A percentile compares a stretch with the other conserved stretches of the same genome.
Conservation (phyloP, 2,113 vertebrate genomes). For the Acrocephalus kingi region DNA sequence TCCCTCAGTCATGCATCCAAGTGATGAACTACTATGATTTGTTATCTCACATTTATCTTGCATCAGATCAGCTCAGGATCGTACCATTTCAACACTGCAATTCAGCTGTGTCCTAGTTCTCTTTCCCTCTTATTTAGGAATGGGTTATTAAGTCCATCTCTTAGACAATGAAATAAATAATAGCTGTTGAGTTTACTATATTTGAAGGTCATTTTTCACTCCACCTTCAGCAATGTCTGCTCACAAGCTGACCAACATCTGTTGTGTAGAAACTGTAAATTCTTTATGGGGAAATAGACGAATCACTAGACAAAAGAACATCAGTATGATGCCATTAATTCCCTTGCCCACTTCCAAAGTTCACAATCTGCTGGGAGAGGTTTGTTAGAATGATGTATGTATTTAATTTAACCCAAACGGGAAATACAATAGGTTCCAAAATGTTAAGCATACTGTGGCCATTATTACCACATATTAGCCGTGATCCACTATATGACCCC, state of each 20-base stretch:
- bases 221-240: neutral
- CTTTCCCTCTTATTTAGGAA: neutral
- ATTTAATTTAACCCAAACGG: slow-evolving; percentile 75
- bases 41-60: neutral
- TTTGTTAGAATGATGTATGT: slow-evolving; percentile 75
- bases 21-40: neutral
- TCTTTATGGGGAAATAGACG: slow-evolving; percentile 71
- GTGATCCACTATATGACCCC: slow-evolving; percentile 2
- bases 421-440: slow-evolving; percentile 54
- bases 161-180: slow-evolving; percentile 49
- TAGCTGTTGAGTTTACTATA: slow-evolving; percentile 31
- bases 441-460: slow-evolving; percentile 37
- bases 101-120: neutral
- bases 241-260: slow-evolving; percentile 59
- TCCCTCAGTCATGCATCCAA: neutral
- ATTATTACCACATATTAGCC: slow-evolving; percentile 55
- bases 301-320: slow-evolving; percentile 56
- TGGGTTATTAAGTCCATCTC: neutral
- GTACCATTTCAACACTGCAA: neutral
- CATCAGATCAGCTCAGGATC: neutral
- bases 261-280: slow-evolving; percentile 47
- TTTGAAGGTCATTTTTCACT: slow-evolving; percentile 55
- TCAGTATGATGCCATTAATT: slow-evolving; percentile 70
- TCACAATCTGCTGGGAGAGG: slow-evolving; percentile 66
- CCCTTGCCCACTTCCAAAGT: slow-evolving; percentile 55